These are phyloP conservation scores for Archips crataeganus DNA, from an alignment of 2,888 invertebrate genomes.

Conservation along the genomic window DNA sequence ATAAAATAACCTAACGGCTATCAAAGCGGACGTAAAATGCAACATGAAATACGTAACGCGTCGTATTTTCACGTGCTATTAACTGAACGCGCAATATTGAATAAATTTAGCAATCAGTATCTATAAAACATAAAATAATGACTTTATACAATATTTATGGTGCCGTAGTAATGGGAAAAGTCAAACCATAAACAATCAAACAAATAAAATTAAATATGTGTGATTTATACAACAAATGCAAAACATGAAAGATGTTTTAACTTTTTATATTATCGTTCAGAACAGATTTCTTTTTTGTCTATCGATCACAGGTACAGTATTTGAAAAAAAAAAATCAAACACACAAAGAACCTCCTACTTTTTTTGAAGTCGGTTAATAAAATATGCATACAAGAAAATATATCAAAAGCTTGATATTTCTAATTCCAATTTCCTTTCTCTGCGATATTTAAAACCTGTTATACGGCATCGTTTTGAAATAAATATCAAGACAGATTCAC, in stretches of 20 bases:
- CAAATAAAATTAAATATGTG: not conserved
- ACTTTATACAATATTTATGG: slow-evolving; percentile 7
- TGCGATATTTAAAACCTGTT: too few species aligned
- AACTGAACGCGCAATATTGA: slow-evolving; percentile 24
- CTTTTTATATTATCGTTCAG: too few species aligned
- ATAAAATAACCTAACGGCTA: slow-evolving; percentile 30
- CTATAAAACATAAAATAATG: slow-evolving; percentile 12
- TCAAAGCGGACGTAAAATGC: slow-evolving; percentile 21
- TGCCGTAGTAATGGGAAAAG: not conserved
- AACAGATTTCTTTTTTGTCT: too few species aligned
- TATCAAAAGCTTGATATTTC: too few species aligned
- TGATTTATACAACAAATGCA: too few species aligned
- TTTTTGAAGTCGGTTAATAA: too few species aligned
- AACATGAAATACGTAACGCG: slow-evolving; percentile 11
- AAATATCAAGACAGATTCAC: not conserved
- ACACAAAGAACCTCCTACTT: too few species aligned
- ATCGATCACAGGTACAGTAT: too few species aligned
- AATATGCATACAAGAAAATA: too few species aligned
- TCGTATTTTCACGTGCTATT: slow-evolving; percentile 17
- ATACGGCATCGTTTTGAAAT: not conserved
- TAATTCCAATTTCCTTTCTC: too few species aligned
- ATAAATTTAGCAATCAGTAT: slow-evolving; percentile 16
- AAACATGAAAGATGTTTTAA: too few species aligned
- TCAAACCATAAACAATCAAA: not conserved
- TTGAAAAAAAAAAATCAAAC: too few species aligned